phyloP scores from a whole-genome alignment of 2,888 invertebrate species.

The Eristalis intricaria region DNA sequence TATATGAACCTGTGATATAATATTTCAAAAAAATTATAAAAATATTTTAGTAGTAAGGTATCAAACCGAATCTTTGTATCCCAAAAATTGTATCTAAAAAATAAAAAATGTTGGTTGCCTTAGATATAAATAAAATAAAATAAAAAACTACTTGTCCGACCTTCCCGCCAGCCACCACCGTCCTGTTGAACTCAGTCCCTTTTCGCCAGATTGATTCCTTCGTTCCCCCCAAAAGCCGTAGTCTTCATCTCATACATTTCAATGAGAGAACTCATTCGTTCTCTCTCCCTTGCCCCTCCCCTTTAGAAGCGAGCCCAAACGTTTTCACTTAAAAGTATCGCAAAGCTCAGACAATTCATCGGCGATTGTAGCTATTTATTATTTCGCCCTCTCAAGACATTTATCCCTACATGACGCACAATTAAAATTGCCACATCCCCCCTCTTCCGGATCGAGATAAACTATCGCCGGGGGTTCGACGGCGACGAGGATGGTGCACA shows the following conservation, averaged over 20 bases:
- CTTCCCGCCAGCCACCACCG: no score
- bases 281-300: not conserved
- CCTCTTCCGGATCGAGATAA: constrained; percentile 9
- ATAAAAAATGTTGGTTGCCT: no score
- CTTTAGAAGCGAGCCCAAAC: not conserved
- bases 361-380: constrained; percentile 42
- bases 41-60: no score
- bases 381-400: constrained; percentile 40
- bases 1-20: no score
- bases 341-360: constrained; percentile 16
- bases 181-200: not conserved
- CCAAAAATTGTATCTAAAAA: no score
- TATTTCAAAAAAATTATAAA: no score
- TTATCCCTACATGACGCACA: constrained; percentile 63
- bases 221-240: not conserved
- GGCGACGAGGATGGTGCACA: not conserved
- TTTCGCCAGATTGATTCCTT: not conserved
- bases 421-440: constrained; percentile 37
- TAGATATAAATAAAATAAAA: no score
- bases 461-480: not conserved
- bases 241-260: not conserved
- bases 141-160: no score
- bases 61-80: no score
- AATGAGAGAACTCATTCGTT: not conserved
- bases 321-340: constrained; percentile 42